Conservation (phyloP, 2,113 vertebrate genomes). For the Elachura formosa region DNA sequence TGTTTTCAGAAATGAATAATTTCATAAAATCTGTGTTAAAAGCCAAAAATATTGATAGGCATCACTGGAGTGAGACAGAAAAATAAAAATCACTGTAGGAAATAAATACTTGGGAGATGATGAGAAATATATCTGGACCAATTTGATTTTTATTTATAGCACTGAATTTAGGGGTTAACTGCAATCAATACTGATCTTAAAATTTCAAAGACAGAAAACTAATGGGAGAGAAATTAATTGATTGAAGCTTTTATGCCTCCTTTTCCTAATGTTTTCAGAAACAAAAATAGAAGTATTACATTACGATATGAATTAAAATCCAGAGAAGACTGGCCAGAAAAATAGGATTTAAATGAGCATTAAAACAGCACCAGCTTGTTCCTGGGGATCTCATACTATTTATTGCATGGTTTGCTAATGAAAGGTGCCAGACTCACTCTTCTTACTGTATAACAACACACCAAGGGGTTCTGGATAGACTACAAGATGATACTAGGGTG, state of each 20-base stretch:
- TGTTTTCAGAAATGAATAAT: background rate
- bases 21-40: background rate
- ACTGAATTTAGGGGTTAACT: background rate
- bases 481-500: conserved; percentile 35
- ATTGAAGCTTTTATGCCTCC: background rate
- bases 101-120: background rate
- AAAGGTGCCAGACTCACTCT: conserved; percentile 56
- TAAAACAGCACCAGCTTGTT: conserved; percentile 54
- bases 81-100: background rate
- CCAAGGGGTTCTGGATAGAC: conserved; percentile 44
- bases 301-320: conserved; percentile 8
- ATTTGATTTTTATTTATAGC: background rate
- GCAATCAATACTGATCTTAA: background rate
- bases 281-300: conserved; percentile 14
- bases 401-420: conserved; percentile 51
- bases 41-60: background rate
- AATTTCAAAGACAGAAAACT: background rate
- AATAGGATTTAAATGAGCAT: conserved; percentile 51
- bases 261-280: background rate
- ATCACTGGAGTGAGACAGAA: background rate
- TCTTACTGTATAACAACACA: conserved; percentile 34
- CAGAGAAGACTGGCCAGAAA: conserved; percentile 20
- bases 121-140: background rate
- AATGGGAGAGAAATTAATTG: background rate
- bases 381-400: background rate